Percentiles rank a stretch among this genome's conserved stretches.
Conservation (phyloP, 37 sponge, comb jelly and placozoan genomes). For the Cladorhizidae sp. region DNA sequence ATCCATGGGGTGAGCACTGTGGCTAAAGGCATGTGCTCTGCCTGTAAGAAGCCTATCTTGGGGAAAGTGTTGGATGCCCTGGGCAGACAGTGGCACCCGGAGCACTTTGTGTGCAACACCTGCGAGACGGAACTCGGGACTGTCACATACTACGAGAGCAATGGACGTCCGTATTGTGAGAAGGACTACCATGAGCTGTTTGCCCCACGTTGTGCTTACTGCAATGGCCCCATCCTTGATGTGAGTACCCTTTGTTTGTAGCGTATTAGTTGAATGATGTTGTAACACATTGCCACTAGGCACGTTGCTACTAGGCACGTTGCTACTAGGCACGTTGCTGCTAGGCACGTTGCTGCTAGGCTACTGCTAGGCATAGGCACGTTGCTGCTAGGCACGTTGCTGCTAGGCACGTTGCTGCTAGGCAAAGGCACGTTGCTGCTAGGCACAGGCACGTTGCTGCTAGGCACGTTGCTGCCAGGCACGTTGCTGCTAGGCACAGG, state of each 20-base stretch:
- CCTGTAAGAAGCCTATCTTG: conserved; percentile 92
- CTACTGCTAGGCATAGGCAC: no score
- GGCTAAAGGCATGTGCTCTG: conserved; percentile 86
- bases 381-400: no score
- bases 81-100: conserved; percentile 91
- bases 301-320: no score
- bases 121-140: conserved; percentile 83
- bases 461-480: no score
- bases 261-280: no score
- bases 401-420: no score
- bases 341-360: no score
- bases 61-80: conserved; percentile 90
- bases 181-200: conserved; percentile 97
- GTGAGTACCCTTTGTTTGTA: conserved; percentile 37
- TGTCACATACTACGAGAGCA: conserved; percentile 85
- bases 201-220: conserved; percentile 96
- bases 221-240: conserved; percentile 94
- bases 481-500: no score
- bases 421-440: no score
- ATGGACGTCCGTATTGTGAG: conserved; percentile 94
- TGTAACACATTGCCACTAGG: no score
- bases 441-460: no score
- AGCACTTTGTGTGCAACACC: conserved; percentile 93
- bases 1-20: conserved; percentile 74
- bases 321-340: no score